phyloP scores from a whole-genome alignment of 2,797 vertebrate species.

The Arnoldichthys spilopterus region DNA sequence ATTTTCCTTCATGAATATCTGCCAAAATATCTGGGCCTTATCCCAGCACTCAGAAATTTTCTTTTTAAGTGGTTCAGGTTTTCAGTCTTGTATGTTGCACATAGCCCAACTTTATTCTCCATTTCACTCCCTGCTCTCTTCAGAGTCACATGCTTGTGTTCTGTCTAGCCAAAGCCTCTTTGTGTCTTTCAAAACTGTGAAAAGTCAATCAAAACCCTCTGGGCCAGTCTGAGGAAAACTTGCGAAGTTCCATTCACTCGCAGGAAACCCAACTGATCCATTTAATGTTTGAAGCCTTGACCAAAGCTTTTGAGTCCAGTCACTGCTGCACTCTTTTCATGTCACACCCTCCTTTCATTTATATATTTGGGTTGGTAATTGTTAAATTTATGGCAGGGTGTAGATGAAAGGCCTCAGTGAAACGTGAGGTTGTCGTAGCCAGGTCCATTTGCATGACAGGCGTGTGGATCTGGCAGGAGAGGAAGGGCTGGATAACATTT shows the following conservation, averaged over 20 bases:
- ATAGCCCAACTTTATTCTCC: constrained; percentile 60
- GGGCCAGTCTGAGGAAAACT: constrained; percentile 64
- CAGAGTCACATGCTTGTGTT: constrained; percentile 67
- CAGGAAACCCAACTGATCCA: constrained; percentile 69
- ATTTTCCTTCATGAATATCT: constrained; percentile 42
- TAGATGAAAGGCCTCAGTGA: constrained; percentile 65
- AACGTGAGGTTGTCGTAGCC: constrained; percentile 58
- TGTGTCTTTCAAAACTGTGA: constrained; percentile 67
- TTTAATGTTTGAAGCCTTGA: constrained; percentile 52
- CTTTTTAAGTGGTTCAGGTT: constrained; percentile 60
- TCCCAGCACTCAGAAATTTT: constrained; percentile 61
- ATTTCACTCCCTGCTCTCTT: constrained; percentile 55
- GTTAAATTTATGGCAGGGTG: constrained; percentile 58
- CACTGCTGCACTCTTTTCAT: constrained; percentile 51
- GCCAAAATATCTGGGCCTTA: constrained; percentile 51
- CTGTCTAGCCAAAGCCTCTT: constrained; percentile 69
- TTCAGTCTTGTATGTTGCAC: constrained; percentile 61
- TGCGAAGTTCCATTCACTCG: constrained; percentile 68
- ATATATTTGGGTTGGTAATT: constrained; percentile 73
- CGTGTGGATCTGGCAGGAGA: constrained; percentile 56
- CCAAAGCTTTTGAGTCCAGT: constrained; percentile 54
- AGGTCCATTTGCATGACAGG: constrained; percentile 55
- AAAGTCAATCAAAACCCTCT: constrained; percentile 66
- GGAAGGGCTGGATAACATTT: constrained; percentile 53
- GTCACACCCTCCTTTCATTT: constrained; percentile 62